Base-by-base conservation (phyloP, 2,113 vertebrate genomes). In the Falco punctatus region DNA sequence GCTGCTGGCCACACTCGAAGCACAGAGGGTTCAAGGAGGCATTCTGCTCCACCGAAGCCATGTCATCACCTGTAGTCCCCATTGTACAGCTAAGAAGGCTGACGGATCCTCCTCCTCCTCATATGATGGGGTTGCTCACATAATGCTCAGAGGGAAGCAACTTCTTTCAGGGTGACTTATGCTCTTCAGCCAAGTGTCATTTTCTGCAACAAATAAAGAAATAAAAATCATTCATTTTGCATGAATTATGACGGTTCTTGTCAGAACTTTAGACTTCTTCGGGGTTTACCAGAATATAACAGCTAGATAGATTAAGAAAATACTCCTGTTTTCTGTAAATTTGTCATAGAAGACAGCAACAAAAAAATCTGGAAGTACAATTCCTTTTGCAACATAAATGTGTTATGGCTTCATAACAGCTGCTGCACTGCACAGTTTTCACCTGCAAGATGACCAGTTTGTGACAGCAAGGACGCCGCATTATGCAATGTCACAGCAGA, bases 1-100 rank as follows among this genome's bases (percentile, higher is more conserved):
- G 99, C 97, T 99, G 99, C 96, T 99, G 99, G 95, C 99, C 99
- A 79, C 99, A 99, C 88, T 99, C 99, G 5, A 99, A 98, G 97
- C 99, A 99, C 96, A 99, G 96, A n/a, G 98, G 98, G 64, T 99
- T 99, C 97, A 99, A 96, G 65, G 98, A 98, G 21, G 98, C 97
- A 79, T 99, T 98, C 93, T 97, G 98, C 22, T 99, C 98, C 92
- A 97, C 98, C 2, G 96, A 96, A 87, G 98, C 98, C 96, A 99
- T 98, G 95, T 99, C 99, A 0, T 98, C 98, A 92, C 98, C 98
- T 6, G 99, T 96, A 67, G 99, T 99, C 97, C 99, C 99, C 99
- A 99, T 99, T 61, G 75, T 96, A 89, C 86, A 75, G 52, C 51
- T 81, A 95, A 62, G 48, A 81, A 51, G 73, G 64, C 40, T 69